Evolutionary conservation across 2,888 invertebrate genomes (phyloP), one percentile per base, ranked within the genome.

Genomic region (Philopedon plagiatum): DNA sequence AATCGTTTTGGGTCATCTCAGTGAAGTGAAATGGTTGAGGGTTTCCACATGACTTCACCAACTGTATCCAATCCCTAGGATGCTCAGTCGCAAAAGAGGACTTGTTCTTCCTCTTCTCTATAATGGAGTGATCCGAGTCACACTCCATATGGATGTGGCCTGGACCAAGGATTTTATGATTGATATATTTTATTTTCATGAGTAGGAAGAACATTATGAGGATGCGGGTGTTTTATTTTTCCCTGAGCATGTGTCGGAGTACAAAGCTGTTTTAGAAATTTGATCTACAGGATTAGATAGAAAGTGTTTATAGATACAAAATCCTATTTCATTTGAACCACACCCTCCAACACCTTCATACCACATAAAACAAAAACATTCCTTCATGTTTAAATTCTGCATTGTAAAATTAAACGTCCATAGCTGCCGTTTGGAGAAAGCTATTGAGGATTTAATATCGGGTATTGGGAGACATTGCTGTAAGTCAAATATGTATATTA

Each of bases 331-430:
- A 29, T 29, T 29, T 4, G 29, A 4, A 5, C 7, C 29, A 5
- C 7, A 7, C 7, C 7, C 5, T 29, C 29, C 29, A 7, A 29
- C 29, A 4, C 5, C 29, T 11, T 21, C 8, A 13, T n/a, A n/a
- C n/a, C n/a, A n/a, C n/a, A n/a, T n/a, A n/a, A n/a, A n/a, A n/a
- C n/a, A n/a, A n/a, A n/a, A 29, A 29, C 26, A 23, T 57, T 57
- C 11, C 15, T 57, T 57, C 2, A 3, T 8, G 2, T 29, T 34
- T 13, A 57, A 18, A 29, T 34, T 13, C 2, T 18, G 57, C 32
- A 57, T 34, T 8, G 18, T 34, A 19, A 57, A 15, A 26, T 57
- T 57, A 34, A 26, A 54, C n/a, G 23, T 54, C 54, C 54, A 54
- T 19, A 54, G 26, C 32, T 57, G 57, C 7, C 57, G 32, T 13